Evolutionary conservation across 2,888 invertebrate genomes (phyloP).

Genomic region (Autographa gamma): DNA sequence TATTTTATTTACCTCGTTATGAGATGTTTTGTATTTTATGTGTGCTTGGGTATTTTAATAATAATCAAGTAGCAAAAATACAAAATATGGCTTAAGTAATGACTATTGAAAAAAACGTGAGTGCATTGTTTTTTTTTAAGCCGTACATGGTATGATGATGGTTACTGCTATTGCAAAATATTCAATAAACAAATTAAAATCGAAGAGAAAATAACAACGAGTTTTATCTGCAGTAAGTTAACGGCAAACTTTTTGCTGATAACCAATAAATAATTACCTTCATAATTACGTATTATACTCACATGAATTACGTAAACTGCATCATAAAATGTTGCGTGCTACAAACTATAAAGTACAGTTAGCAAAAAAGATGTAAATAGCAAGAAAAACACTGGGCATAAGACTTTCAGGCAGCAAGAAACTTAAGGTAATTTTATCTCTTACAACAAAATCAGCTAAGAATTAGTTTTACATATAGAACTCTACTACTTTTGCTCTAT

Average conservation of each 20-base stretch:
- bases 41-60: no score
- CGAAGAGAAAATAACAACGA: background rate
- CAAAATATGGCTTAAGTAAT: no score
- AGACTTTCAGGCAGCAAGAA: no score
- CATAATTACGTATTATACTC: constrained; percentile 30
- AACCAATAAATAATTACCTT: constrained; percentile 30
- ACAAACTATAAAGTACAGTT: constrained; percentile 47
- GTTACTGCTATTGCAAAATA: background rate
- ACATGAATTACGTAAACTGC: constrained; percentile 31
- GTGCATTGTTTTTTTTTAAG: no score
- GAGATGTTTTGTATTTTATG: background rate
- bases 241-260: constrained; percentile 6
- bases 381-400: no score
- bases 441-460: no score
- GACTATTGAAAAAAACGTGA: no score
- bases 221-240: constrained; percentile 8
- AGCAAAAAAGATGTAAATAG: constrained; percentile 41
- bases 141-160: background rate
- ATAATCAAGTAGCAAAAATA: no score
- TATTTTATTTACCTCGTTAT: background rate
- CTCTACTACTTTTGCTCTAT: no score
- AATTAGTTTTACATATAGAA: no score
- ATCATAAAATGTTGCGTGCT: constrained; percentile 38
- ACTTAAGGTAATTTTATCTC: no score
- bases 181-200: background rate